Base-by-base conservation (phyloP, 92 coral and sea anemone species). In the Micromussa lordhowensis region DNA sequence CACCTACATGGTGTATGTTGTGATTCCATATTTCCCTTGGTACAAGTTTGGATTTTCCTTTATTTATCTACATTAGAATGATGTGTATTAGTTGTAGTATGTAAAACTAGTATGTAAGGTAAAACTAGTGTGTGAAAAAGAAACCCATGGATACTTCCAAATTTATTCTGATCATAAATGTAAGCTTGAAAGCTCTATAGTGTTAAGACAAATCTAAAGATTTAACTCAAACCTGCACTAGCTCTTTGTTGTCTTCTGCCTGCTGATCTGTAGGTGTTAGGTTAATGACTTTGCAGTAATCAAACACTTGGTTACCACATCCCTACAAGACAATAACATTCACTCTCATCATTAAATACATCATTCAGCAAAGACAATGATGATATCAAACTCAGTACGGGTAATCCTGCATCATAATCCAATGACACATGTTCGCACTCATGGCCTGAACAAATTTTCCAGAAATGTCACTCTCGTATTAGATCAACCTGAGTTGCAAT, bases 221-320 rank as follows among this genome's bases (percentile, higher is more conserved):
- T 32, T 12, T 0, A 34, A 48, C 24, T 66, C 88, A 54, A 84
- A 84, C 89, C 89, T 86, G 77, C 21, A 49, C 66, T 10, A 14
- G 35, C 8, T 77, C 68, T 30, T 64, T 49, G 76, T 29, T 48
- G 1, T 66, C 75, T 86, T 61, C 88, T 32, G 81, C n/a, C 9
- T 55, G 40, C 11, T 57, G 72, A 0, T 76, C 78, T n/a, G 88
- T 76, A 34, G 82, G 85, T 31, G 53, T 66, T 19, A 96, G 86
- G 81, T 93, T 74, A 64, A 97, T 93, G 18, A 89, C 93, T 68
- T 89, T 94, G 85, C 96, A 92, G 86, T 97, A 97, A 78, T 97
- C 99, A 93, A 96, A 97, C 51, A 97, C 98, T 81, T 97, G 99
- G 82, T 97, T 97, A 29, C 99, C 99, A 68, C 99, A 97, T 18